Evolutionary conservation across 2,797 vertebrate species (phyloP).

Genomic region (Trachurus trachurus): DNA sequence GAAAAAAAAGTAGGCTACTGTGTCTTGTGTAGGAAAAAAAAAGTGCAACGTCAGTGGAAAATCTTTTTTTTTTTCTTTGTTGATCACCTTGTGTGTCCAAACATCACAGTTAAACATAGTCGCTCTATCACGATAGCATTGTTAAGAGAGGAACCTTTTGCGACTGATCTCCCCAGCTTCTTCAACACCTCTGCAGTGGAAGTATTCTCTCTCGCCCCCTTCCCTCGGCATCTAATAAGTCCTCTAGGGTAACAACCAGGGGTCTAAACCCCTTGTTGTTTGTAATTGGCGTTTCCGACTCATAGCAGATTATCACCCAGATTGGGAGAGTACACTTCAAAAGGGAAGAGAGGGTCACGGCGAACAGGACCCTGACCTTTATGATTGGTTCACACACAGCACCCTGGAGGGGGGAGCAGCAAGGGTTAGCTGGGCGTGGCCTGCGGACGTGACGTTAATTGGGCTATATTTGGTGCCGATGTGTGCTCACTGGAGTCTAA

Average conservation of each 20-base stretch:
- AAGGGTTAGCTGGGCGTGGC: constrained; percentile 66
- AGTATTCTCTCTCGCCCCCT: constrained; percentile 51
- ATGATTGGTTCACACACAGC: constrained; percentile 80
- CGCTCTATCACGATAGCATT: not conserved
- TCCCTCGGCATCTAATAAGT: constrained; percentile 58
- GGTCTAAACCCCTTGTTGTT: constrained; percentile 74
- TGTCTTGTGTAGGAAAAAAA: not conserved
- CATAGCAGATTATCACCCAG: constrained; percentile 84
- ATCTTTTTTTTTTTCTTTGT: not conserved
- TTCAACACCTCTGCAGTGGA: constrained; percentile 42
- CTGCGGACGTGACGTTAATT: constrained; percentile 82
- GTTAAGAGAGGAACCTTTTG: constrained; percentile 14
- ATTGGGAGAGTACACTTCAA: constrained; percentile 78
- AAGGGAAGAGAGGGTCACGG: constrained; percentile 74
- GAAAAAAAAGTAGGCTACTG: not conserved
- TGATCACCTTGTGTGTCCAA: not conserved
- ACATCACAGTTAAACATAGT: not conserved
- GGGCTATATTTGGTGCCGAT: constrained; percentile 83
- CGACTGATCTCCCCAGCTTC: constrained; percentile 48
- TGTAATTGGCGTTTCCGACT: constrained; percentile 83
- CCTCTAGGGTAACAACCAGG: constrained; percentile 62
- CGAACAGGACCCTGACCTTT: constrained; percentile 83
- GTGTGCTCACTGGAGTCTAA: constrained; percentile 77
- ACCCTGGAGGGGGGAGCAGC: constrained; percentile 60
- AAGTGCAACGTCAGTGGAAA: not conserved